Evolutionary conservation across 1,140 invertebrate species (phyloP), one percentile per base, ranked within the genome.

Genomic region (Neelides sp.): DNA sequence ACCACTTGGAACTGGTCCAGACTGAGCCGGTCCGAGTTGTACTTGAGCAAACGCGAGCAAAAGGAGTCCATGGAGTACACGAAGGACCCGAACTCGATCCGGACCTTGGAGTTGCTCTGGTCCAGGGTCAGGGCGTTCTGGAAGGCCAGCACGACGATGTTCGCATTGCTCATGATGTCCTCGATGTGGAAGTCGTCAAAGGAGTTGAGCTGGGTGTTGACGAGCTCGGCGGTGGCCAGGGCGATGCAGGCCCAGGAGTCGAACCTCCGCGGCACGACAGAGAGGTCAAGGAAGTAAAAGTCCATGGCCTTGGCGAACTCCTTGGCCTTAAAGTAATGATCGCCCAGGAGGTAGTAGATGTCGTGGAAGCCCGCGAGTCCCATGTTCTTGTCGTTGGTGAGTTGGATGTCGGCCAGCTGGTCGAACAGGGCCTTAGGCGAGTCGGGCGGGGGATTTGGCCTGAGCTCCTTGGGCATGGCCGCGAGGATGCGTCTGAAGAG

Each of bases 231-330:
- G 60, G 82, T 80, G 2, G 86, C 79, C 50, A 94, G 72, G 0
- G 87, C 85, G 64, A 94, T 75, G 15, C 82, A 83, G 5, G 88
- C 86, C 92, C 91, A 97, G 0, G 91, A 89, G 68, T 91, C 87
- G 39, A 93, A 74, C 39, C 90, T 71, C 40, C 72, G 68, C 7
- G 80, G 81, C 66, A 83, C 84, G 20, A 83, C 68, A 48, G 83
- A 80, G 1, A 95, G 68, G 72, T 95, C 91, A 49, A 82, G 68
- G 23, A 80, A 71, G 64, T 90, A 93, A 68, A 83, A 90, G 57
- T 82, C 78, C 4, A 85, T 75, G 3, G 87, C 83, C 64, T 80
- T 77, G 15, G 36, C 41, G 71, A 72, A 74, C 45, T 80, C 79
- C 51, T 85, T 85, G 55, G 80, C 82, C 68, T 95, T 96, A 63